These are phyloP conservation scores for Coccyzus lansbergi DNA, from an alignment of 2,797 vertebrate genomes.

Conservation along the genomic window DNA sequence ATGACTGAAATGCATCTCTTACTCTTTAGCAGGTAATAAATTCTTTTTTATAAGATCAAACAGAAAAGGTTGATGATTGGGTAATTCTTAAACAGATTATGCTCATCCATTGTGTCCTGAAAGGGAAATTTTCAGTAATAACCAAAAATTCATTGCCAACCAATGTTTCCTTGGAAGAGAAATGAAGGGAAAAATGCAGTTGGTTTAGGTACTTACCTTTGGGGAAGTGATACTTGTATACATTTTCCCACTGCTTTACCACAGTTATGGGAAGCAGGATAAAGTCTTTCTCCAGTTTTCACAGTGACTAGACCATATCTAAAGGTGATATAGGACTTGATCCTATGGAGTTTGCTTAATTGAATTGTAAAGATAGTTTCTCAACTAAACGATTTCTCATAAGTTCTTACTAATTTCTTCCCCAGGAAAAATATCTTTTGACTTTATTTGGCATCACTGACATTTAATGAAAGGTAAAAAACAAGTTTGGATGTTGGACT, in stretches of 20 bases:
- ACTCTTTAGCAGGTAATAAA: neutral
- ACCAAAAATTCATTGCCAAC: neutral
- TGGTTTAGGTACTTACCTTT: neutral
- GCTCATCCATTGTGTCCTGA: neutral
- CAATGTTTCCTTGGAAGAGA: neutral
- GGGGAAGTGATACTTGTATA: neutral
- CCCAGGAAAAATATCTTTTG: neutral
- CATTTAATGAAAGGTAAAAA: neutral
- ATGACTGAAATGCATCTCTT: neutral
- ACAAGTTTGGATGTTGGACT: neutral
- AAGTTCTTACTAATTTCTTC: neutral
- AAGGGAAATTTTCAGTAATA: neutral
- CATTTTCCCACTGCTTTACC: neutral
- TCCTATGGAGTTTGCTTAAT: neutral
- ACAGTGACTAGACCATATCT: neutral
- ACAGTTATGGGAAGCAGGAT: neutral
- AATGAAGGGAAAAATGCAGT: neutral
- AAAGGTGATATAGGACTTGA: neutral
- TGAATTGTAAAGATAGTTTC: neutral
- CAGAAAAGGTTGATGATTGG: neutral
- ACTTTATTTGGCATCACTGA: neutral
- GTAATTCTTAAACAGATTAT: constrained; percentile 1
- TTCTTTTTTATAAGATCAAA: neutral
- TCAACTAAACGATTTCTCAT: neutral
- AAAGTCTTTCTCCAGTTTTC: neutral